Percentiles rank a stretch among this genome's conserved stretches.
Evolutionary conservation across 2,113 vertebrate genomes (phyloP).

Genomic region (Sphyrna mokarran): DNA sequence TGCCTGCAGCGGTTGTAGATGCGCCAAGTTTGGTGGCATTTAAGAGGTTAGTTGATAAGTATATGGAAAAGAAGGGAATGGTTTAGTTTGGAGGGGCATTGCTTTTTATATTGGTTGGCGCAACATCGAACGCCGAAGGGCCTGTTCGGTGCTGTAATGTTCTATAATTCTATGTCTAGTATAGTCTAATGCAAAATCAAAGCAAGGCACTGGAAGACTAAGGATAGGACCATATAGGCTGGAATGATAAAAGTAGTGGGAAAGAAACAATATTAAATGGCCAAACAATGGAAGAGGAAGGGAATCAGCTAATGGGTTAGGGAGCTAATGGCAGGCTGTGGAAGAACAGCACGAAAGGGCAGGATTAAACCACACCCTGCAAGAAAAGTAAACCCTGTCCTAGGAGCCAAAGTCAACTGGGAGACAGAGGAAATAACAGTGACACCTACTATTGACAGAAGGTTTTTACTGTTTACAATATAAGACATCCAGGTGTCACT

Average conservation of each 20-base stretch:
- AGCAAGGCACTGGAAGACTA: not conserved
- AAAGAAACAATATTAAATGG: not conserved
- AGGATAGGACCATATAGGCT: not conserved
- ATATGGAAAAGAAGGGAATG: no score
- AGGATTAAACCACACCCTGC: no score
- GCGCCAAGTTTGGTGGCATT: no score
- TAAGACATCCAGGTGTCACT: not conserved
- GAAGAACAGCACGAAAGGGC: not conserved
- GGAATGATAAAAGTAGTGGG: not conserved
- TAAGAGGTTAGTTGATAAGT: no score
- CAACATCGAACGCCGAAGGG: no score
- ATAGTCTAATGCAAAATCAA: not conserved
- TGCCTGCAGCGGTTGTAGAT: no score
- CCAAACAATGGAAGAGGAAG: not conserved
- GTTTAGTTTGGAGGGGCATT: no score
- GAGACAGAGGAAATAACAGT: not conserved
- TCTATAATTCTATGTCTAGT: no score
- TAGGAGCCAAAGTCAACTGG: not conserved
- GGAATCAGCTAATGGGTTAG: not conserved
- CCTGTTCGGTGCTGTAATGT: no score
- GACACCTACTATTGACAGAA: not conserved
- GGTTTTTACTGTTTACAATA: not conserved
- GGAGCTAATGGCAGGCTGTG: not conserved
- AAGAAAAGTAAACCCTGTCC: not conserved
- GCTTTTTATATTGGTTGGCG: no score